Evolutionary conservation across 1,140 invertebrate species (phyloP).

Genomic region (Orchesella cincta): DNA sequence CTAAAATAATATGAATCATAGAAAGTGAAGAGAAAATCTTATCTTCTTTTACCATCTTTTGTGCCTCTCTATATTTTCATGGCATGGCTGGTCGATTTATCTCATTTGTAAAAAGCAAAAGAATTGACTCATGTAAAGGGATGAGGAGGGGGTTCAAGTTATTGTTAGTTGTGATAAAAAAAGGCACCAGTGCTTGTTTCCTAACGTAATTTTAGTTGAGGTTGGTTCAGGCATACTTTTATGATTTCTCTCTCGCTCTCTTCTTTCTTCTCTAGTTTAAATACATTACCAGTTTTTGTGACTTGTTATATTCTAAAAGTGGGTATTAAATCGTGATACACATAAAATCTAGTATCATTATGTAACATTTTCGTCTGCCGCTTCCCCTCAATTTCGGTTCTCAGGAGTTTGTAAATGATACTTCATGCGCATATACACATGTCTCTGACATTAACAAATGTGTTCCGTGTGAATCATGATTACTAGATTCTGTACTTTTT

Average conservation of each 20-base stretch:
- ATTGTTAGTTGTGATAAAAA: not conserved
- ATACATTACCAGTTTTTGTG: not conserved
- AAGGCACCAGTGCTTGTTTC: not conserved
- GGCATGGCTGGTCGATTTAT: too few relatives aligned
- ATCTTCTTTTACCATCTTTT: not conserved
- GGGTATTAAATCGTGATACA: not conserved
- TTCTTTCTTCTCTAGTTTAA: not conserved
- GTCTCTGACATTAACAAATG: conserved; percentile 6
- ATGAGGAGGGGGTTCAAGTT: too few relatives aligned
- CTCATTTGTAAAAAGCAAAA: not conserved
- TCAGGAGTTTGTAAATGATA: not conserved
- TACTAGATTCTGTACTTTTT: conserved; percentile 20
- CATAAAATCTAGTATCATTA: not conserved
- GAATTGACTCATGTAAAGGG: not conserved
- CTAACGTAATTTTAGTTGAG: conserved; percentile 8
- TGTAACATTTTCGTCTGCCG: not conserved
- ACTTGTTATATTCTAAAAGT: not conserved
- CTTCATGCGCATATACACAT: not conserved
- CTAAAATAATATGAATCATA: not conserved
- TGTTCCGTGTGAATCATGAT: conserved; percentile 14
- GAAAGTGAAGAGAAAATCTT: conserved; percentile 8
- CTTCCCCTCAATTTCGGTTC: not conserved
- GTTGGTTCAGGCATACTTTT: not conserved
- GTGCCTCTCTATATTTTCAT: not conserved
- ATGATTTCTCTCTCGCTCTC: not conserved